phyloP scores from a whole-genome alignment of 1,140 invertebrate genomes.

The Eurosta solidaginis region DNA sequence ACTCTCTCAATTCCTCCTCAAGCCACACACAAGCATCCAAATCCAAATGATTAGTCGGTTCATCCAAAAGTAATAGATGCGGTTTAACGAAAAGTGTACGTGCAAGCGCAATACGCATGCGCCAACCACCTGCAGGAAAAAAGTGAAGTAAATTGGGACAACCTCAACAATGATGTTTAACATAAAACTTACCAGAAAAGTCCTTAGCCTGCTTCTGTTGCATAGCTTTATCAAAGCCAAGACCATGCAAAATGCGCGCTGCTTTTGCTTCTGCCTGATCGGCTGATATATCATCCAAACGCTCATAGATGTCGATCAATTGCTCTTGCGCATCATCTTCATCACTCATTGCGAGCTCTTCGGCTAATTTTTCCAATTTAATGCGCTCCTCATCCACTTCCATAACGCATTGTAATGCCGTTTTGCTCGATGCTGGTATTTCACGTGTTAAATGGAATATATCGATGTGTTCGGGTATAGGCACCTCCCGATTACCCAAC shows the following conservation, averaged over 20 bases:
- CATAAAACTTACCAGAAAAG: slow-evolving; percentile 72
- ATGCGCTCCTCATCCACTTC: slow-evolving; percentile 96
- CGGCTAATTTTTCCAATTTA: slow-evolving; percentile 89
- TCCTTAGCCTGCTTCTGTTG: slow-evolving; percentile 90
- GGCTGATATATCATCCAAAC: slow-evolving; percentile 94
- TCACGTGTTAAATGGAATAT: slow-evolving; percentile 97
- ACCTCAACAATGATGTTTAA: slow-evolving; percentile 52
- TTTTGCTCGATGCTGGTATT: slow-evolving; percentile 93
- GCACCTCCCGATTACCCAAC: slow-evolving; percentile 91
- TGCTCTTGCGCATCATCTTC: slow-evolving; percentile 96
- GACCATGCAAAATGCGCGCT: slow-evolving; percentile 92
- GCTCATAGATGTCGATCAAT: slow-evolving; percentile 96
- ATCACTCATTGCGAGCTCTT: slow-evolving; percentile 81
- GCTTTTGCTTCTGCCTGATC: slow-evolving; percentile 94
- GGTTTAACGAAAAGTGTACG: slow-evolving; percentile 89
- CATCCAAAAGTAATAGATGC: slow-evolving; percentile 91
- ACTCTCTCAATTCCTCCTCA: slow-evolving; percentile 94
- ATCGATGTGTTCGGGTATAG: slow-evolving; percentile 96
- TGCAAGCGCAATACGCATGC: slow-evolving; percentile 99
- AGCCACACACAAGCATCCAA: slow-evolving; percentile 99
- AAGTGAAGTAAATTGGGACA: not conserved
- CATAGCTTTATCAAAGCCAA: slow-evolving; percentile 96
- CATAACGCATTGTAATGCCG: slow-evolving; percentile 94
- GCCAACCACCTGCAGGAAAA: slow-evolving; percentile 77
- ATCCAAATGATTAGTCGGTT: slow-evolving; percentile 98